A percentile compares a stretch with the other conserved stretches of the same genome.
Evolutionary conservation across 2,888 invertebrate species (phyloP).

Genomic region (Podotricha telesiphe): DNA sequence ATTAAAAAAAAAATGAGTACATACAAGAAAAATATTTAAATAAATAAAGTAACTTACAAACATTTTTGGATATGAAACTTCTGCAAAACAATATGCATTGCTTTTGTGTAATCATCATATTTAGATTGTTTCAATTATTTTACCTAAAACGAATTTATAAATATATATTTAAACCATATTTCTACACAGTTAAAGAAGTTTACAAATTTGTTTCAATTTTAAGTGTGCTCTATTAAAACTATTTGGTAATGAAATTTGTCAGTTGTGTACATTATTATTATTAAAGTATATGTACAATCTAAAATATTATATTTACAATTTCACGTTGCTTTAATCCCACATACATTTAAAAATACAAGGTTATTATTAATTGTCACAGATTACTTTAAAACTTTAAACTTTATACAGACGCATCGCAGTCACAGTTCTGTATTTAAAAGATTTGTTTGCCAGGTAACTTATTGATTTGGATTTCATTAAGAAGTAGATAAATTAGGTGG

Average conservation of each 20-base stretch:
- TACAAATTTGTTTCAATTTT: too few relatives aligned
- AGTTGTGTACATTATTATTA: too few relatives aligned
- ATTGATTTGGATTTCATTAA: too few relatives aligned
- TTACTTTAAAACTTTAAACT: neutral
- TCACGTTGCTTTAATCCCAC: neutral
- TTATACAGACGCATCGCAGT: neutral
- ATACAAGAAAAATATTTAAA: neutral
- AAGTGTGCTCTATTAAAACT: too few relatives aligned
- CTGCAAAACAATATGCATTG: slow-evolving; percentile 26
- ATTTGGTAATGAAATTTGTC: too few relatives aligned
- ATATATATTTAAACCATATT: too few relatives aligned
- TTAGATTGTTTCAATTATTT: neutral
- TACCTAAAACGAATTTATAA: neutral
- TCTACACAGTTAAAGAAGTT: too few relatives aligned
- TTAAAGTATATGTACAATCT: too few relatives aligned
- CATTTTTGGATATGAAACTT: slow-evolving; percentile 26
- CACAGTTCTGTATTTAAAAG: too few relatives aligned
- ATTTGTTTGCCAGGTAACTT: too few relatives aligned
- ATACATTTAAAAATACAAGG: slow-evolving; percentile 1
- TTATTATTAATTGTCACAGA: neutral
- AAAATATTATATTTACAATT: too few relatives aligned
- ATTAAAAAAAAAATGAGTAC: neutral
- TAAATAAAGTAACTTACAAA: slow-evolving; percentile 28
- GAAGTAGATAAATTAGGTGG: too few relatives aligned
- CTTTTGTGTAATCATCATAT: slow-evolving; percentile 38